Conservation (phyloP, 2,797 vertebrate genomes). For the Pangasius macronema region DNA sequence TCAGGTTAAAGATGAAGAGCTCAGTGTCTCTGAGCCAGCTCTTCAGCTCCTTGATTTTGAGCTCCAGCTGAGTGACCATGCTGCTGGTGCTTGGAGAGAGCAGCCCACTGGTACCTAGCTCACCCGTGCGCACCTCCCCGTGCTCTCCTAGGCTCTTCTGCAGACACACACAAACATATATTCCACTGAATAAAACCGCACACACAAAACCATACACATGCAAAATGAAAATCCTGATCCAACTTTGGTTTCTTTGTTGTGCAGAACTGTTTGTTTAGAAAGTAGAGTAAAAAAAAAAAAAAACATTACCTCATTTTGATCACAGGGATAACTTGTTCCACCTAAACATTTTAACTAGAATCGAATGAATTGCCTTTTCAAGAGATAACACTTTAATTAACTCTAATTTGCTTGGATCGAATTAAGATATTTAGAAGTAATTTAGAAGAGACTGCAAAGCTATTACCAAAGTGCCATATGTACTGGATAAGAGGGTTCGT, state of each 20-base stretch:
- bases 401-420: constrained; percentile 43
- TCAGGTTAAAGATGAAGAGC: constrained; percentile 98
- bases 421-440: constrained; percentile 45
- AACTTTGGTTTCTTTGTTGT: neutral
- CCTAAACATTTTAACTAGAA: constrained; percentile 40
- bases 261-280: neutral
- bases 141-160: constrained; percentile 87
- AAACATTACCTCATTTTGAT: constrained; percentile 6
- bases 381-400: constrained; percentile 38
- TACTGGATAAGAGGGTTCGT: constrained; percentile 29
- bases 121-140: constrained; percentile 69
- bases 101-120: constrained; percentile 76
- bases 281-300: constrained; percentile 19
- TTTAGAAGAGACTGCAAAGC: constrained; percentile 26
- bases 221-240: neutral
- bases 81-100: constrained; percentile 89
- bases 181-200: neutral
- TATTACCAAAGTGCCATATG: constrained; percentile 33
- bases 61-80: constrained; percentile 92
- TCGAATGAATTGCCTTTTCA: constrained; percentile 38
- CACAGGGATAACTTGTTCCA: constrained; percentile 32
- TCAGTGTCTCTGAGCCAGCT: constrained; percentile 96
- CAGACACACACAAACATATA: constrained; percentile 42
- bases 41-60: constrained; percentile 94
- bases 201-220: neutral